Evolutionary conservation across 2,113 vertebrate genomes (phyloP), one percentile per base, ranked within the genome.

Genomic region (Amphiprion percula): DNA sequence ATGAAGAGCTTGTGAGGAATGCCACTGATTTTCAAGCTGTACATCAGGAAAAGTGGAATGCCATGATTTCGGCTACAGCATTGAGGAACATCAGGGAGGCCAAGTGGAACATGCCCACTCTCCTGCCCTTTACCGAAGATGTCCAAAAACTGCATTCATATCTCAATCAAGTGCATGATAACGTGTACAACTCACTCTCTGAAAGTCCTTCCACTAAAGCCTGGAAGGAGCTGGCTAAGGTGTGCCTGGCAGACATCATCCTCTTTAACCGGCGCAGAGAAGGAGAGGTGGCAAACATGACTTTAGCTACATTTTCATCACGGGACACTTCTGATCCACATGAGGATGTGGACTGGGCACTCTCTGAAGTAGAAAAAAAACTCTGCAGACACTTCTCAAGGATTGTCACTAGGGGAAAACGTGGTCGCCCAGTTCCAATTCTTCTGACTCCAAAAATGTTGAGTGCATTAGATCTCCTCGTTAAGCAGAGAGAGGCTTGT

Each of bases 1-100:
- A 87, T 19, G 17, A 50, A 60, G 21, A 73, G 15, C 55, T 89
- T 74, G 74, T 82, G 1, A 77, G 55, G 56, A 76, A 81, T 17
- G 78, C 87, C 39, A 68, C 4, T 28, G 52, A 84, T 12, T 90
- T 86, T 68, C 67, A 62, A 52, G 61, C 79, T 0, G 33, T 89
- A 21, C 74, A 89, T 30, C 1, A 10, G 1, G 10, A 80, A 11
- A 90, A 80, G 26, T 90, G 84, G 80, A 82, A 87, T 56, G 77
- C 78, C 24, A 8, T 84, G 66, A 77, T 87, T 10, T 91, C 72
- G 0, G 64, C 69, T 10, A 74, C 79, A 47, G 85, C 77, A 2
- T 21, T 79, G 30, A 77, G 77, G 12, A 90, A 83, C 50, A 82
- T 87, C 52, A 73, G 26, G 4, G 77, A 87, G 52, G 50, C 65